Evolutionary conservation across 1,140 invertebrate genomes (phyloP).

Genomic region (Asbolus verrucosus): DNA sequence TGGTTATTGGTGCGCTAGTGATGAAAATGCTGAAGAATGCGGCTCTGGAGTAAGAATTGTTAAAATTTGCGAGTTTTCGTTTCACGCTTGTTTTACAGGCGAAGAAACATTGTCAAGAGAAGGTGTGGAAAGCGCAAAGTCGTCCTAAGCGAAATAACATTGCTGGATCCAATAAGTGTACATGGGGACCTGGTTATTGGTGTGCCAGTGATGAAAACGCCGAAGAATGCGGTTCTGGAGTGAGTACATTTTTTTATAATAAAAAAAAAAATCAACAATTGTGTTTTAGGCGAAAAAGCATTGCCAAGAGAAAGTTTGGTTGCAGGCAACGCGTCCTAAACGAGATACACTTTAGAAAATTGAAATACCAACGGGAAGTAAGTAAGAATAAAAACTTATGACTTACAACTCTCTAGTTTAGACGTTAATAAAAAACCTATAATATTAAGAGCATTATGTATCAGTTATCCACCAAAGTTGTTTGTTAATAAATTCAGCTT

Average conservation of each 20-base stretch:
- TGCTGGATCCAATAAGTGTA: constrained; percentile 67
- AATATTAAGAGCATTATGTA: constrained; percentile 3
- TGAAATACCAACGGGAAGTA: no score
- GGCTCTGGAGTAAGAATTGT: neutral
- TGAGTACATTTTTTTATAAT: constrained; percentile 35
- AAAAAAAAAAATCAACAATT: constrained; percentile 57
- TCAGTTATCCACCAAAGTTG: constrained; percentile 23
- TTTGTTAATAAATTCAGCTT: constrained; percentile 24
- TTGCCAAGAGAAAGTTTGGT: constrained; percentile 67
- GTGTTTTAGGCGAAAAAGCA: constrained; percentile 65
- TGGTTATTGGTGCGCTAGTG: constrained; percentile 70
- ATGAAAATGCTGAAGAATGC: constrained; percentile 69
- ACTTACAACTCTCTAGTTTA: constrained; percentile 29
- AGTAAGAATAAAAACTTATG: no score
- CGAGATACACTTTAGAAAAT: neutral
- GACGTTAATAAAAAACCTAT: neutral
- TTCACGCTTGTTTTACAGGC: constrained; percentile 1
- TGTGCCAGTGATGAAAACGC: constrained; percentile 69
- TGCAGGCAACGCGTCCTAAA: neutral
- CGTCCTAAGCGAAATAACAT: constrained; percentile 47
- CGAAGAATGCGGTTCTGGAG: constrained; percentile 64
- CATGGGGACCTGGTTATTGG: constrained; percentile 71
- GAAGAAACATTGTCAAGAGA: constrained; percentile 30
- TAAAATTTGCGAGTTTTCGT: no score
- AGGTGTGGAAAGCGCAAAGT: constrained; percentile 12